Conservation (phyloP, 2,113 vertebrate genomes). For the chimpanzee (Pan troglodytes) region NHGRI_mPanTro3-v2.1_pri NC_072401.2:17365501-17366000, state of each 20-base stretch:
- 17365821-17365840: background rate
- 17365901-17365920: slow-evolving; percentile 61
- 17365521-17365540: background rate
- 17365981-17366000: background rate
- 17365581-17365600: background rate
- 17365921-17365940: slow-evolving; percentile 55
- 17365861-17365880: slow-evolving; percentile 53
- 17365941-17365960: slow-evolving; percentile 28
- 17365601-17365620: background rate
- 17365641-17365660: background rate
- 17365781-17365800: background rate
- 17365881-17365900: slow-evolving; percentile 56
- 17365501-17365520: background rate
- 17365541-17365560: background rate
- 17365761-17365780: background rate
- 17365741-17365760: background rate
- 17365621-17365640: background rate
- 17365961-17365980: background rate
- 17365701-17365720: background rate
- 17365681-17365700: background rate
- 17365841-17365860: background rate
- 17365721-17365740: background rate
- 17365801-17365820: background rate
- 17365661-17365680: background rate
- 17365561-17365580: background rate